Evolutionary conservation across 2,888 invertebrate genomes (phyloP), one percentile per base, ranked within the genome.

Genomic region (Crepidodera aurea): DNA sequence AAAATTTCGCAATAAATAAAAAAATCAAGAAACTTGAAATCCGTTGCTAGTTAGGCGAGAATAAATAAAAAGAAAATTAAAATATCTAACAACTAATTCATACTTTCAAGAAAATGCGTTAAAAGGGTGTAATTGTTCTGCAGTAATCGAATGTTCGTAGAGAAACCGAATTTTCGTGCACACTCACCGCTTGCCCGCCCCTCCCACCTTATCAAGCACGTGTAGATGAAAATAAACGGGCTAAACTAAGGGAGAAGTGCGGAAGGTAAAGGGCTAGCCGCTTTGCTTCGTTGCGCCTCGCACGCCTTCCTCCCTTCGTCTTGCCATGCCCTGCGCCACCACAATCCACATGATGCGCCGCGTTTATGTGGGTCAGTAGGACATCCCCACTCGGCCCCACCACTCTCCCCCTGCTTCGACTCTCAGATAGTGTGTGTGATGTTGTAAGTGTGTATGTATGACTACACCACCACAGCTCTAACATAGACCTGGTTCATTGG

Each of bases 401-500:
- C 66, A 69, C 62, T 70, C 69, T 64, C 69, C 70, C 71, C 69
- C 60, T 59, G 51, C 18, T 51, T 18, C 25, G 15, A 22, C 12
- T 37, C 37, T 25, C 39, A 13, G 57, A 51, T 54, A 16, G 40
- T 12, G 39, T 54, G 67, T 66, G 69, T 73, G 75, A 76, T 78
- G 77, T 75, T 77, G 79, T 77, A 77, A 77, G 76, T 70, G 71
- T 72, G 74, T 76, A 75, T 73, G 73, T 73, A 78, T 78, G 79
- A 79, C 79, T 79, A 77, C 79, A 79, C 79, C 78, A 78, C 58
- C 42, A 48, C 77, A 76, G 78, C 78, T 82, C 88, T 90, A 90
- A 92, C 92, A 92, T 92, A 92, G 92, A 92, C 92, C 92, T 92
- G 91, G 90, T 92, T 92, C 90, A 88, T 85, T 85, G 86, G 89